Evolutionary conservation across 2,888 invertebrate genomes (phyloP), one percentile per base, ranked within the genome.

Genomic region (Lasioglossum figueresi): DNA sequence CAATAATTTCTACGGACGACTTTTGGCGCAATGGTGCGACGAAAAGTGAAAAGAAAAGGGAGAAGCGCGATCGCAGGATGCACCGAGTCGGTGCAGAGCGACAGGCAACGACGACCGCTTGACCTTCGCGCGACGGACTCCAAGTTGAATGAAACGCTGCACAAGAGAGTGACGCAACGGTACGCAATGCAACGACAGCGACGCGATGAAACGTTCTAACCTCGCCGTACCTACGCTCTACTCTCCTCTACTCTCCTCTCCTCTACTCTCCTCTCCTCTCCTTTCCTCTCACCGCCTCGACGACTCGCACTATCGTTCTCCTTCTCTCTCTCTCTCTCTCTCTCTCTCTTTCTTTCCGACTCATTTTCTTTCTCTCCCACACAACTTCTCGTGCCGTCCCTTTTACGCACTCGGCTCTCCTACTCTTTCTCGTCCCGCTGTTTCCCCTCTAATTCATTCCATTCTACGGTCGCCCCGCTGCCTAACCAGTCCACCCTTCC

Each of bases 131-230:
- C 90, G 91, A 92, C 89, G 86, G 90, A 83, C 87, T 85, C 81
- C 88, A 91, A 92, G 92, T 92, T 94, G 94, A 94, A 94, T 94
- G 95, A 94, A 94, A 93, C 92, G 91, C 92, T 89, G 92, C 89
- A 88, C 88, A 87, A 88, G 88, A 85, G 89, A 91, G 89, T 94
- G 94, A 94, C 93, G 94, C 92, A 94, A 94, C 90, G 87, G 80
- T 88, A 86, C 91, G 91, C 91, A 80, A 86, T 81, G 91, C 80
- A 87, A 83, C 88, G 88, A 88, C 88, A 81, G 79, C 76, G 85
- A 83, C 88, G 82, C 89, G 89, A 88, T 86, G 82, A 81, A 81
- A 87, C 82, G 80, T 80, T 88, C 87, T 87, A 82, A 74, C 77
- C 82, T 80, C 76, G 77, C 45, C 77, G 71, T 73, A 72, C 77